Evolutionary conservation across 2,797 vertebrate genomes (phyloP), one percentile per base, ranked within the genome.

Genomic region (Alosa sapidissima): DNA sequence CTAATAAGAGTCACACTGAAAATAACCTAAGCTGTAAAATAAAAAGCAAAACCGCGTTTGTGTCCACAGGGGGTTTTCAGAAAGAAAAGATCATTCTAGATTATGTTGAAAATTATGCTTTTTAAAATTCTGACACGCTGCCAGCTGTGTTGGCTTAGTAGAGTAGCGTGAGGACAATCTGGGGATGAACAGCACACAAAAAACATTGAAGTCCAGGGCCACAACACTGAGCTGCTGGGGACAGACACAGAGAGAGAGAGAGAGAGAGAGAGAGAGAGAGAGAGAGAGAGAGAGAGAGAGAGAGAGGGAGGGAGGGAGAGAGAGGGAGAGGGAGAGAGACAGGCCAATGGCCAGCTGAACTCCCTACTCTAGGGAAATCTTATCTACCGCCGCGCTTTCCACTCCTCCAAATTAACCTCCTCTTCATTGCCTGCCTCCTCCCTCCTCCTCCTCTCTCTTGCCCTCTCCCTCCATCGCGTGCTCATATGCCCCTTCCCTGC

Each of bases 311-410:
- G 3, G 65, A 33, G 62, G 9, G 28, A 8, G 62, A 28, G 28
- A 36, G 55, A 24, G 21, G 6, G 28, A 36, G 55, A 9, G 21
- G 6, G 54, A 21, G 16, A 21, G 55, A 86, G 82, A 84, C 85
- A 90, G 86, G 51, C 87, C 81, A 21, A 83, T 83, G 89, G 84
- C 49, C 86, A 84, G 89, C 88, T 81, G 82, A 91, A 88, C 87
- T 91, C 72, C 5, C 90, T 89, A 87, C 88, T 81, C 9, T 6
- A 81, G 89, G 89, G 83, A 90, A 91, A 92, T 92, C 86, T 85
- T 86, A 92, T 92, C 89, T 88, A 81, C 88, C 84, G 6, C 36
- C 45, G 47, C 55, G 21, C 81, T 52, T 84, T 86, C 45, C 85
- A 84, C 85, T 33, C 28, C 28, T 84, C 82, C 87, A 84, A 89